These are phyloP conservation scores for Cynoglossus semilaevis DNA, from an alignment of 2,113 vertebrate species.

Conservation along the genomic window DNA sequence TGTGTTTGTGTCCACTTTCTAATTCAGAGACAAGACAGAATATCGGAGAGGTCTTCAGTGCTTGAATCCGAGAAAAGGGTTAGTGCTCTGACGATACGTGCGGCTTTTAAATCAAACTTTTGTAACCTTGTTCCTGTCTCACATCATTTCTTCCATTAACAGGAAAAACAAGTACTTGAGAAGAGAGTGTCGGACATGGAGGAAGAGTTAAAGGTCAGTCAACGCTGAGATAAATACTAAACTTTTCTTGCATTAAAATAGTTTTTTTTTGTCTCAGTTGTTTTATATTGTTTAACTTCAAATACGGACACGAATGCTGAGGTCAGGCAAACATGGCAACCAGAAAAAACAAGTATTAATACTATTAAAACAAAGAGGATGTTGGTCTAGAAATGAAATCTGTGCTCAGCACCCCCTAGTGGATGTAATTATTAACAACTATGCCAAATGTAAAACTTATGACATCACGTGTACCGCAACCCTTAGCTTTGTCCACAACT, in stretches of 20 bases:
- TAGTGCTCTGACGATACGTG: conserved; percentile 52
- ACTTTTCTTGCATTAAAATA: conserved; percentile 9
- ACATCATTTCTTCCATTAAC: conserved; percentile 29
- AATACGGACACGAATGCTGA: background rate
- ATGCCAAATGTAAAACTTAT: conserved; percentile 34
- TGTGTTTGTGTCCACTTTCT: conserved; percentile 26
- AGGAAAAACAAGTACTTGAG: conserved; percentile 92
- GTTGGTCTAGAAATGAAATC: no score
- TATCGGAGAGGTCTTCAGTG: conserved; percentile 85
- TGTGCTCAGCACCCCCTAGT: no score
- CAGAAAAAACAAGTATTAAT: no score
- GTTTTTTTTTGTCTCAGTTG: conserved; percentile 12
- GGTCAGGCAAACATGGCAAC: no score
- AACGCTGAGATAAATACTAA: background rate
- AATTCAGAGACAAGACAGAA: conserved; percentile 87
- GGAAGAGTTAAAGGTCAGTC: conserved; percentile 91
- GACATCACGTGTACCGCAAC: no score
- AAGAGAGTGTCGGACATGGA: conserved; percentile 96
- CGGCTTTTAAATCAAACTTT: conserved; percentile 9
- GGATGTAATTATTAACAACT: background rate
- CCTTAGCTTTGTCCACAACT: no score
- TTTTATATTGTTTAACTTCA: background rate
- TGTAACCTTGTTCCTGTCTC: background rate
- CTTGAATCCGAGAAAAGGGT: conserved; percentile 93
- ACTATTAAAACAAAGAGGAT: no score